Base-by-base conservation (phyloP, 2,888 invertebrate genomes). In the Leptopilina syphax region DNA sequence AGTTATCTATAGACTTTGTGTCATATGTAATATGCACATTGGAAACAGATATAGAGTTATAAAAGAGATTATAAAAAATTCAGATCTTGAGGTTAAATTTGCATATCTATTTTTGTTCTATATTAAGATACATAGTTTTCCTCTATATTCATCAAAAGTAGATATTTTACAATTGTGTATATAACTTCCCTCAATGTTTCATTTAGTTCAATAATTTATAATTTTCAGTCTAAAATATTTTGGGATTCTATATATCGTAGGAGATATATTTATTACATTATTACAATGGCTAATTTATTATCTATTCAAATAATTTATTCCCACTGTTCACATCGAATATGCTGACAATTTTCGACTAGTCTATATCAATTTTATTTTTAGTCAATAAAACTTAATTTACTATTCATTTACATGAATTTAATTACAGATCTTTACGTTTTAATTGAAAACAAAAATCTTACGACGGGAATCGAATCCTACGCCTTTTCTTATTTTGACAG, bases 21-120 rank as follows among this genome's bases (percentile, higher is more conserved):
- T 70, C 54, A 47, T 24, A 5, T 24, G 18, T 4, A 34, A 34
- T 2, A 34, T 34, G 34, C 63, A 13, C 50, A 24, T 50, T 13
- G 27, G 13, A 70, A 27, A 24, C 54, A 54, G 50, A 70, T 27
- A n/a, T 70, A 24, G 34, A 34, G 34, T 3, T 34, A 34, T 1
- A 34, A 34, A 34, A 54, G 54, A 27, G 13, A 27, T 54, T 54
- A 12, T 70, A 12, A 54, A 70, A 54, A 70, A 54, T 54, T 27
- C 54, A 70, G 34, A 27, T 50, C 54, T 50, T 54, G 47, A 13
- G 6, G 6, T 27, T 24, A 54, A 54, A 70, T 27, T 7, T 54
- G 54, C 12, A 54, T 34, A 4, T 54, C 70, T 13, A 70, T 70
- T 70, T 70, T 54, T 54, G 70, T 13, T 50, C 13, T 54, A 50